These are phyloP conservation scores for Luidia sarsii DNA, from an alignment of 53 echinoderm and acorn worm species.

Conservation along the genomic window DNA sequence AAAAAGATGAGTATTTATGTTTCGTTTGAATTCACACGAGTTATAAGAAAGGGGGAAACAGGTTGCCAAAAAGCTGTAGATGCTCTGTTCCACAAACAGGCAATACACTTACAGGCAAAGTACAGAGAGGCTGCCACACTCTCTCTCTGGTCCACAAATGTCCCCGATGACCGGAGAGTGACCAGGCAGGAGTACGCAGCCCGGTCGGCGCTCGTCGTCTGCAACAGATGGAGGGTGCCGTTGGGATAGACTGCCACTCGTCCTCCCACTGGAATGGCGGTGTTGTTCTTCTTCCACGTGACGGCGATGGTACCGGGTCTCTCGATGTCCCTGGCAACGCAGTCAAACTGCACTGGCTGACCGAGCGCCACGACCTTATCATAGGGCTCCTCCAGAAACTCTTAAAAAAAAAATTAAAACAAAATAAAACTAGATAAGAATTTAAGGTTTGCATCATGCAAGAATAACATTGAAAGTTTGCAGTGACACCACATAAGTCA, in stretches of 20 bases:
- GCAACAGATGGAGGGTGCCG: slow-evolving; percentile 71
- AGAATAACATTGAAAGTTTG: too few relatives aligned
- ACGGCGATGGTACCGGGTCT: slow-evolving; percentile 63
- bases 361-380: slow-evolving; percentile 77
- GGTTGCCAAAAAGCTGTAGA: too few relatives aligned
- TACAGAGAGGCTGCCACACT: slow-evolving; percentile 68
- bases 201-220: slow-evolving; percentile 70
- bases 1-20: too few relatives aligned
- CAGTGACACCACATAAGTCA: too few relatives aligned
- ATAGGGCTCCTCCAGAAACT: slow-evolving; percentile 74
- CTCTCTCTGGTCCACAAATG: slow-evolving; percentile 53
- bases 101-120: slow-evolving; percentile 99
- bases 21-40: too few relatives aligned
- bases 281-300: slow-evolving; percentile 73
- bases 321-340: slow-evolving; percentile 66
- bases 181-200: slow-evolving; percentile 79
- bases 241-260: slow-evolving; percentile 67
- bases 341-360: slow-evolving; percentile 70
- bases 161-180: slow-evolving; percentile 46
- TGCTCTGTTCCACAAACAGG: too few relatives aligned
- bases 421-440: background rate
- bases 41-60: too few relatives aligned
- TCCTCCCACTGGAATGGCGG: slow-evolving; percentile 19
- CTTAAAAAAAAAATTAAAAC: slow-evolving; percentile 29
- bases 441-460: too few relatives aligned